Percentiles rank a stretch among this genome's conserved stretches.
Conservation (phyloP, 2,888 invertebrate species). For the Coenonympha arcania region DNA sequence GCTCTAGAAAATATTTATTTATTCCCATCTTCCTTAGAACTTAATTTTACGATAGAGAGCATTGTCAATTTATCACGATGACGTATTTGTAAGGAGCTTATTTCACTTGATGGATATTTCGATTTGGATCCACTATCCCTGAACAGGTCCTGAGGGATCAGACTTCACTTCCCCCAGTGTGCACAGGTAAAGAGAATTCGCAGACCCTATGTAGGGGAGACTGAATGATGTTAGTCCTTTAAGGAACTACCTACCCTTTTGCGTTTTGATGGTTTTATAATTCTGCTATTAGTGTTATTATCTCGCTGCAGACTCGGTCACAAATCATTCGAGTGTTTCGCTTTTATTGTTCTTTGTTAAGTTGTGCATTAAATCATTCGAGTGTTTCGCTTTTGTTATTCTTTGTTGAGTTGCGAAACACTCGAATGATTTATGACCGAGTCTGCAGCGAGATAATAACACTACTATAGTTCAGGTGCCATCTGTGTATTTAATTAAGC, state of each 20-base stretch:
- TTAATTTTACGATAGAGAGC: background rate
- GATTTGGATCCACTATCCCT: conserved; percentile 1
- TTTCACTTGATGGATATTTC: conserved; percentile 5
- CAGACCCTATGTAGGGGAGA: background rate
- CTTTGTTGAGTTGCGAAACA: no score
- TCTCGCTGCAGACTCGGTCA: no score
- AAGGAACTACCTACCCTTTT: no score
- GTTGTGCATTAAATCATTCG: no score
- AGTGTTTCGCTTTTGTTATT: no score
- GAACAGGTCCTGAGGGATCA: background rate
- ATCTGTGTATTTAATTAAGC: background rate
- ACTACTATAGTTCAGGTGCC: no score
- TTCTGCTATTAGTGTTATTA: background rate
- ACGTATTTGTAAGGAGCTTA: conserved; percentile 1
- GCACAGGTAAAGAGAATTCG: conserved; percentile 3
- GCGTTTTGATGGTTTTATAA: background rate
- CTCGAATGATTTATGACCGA: no score
- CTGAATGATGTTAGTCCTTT: background rate
- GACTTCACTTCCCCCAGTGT: background rate
- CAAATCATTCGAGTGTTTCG: no score
- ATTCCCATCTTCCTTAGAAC: background rate
- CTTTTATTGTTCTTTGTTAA: no score
- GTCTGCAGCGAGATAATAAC: no score
- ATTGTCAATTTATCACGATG: conserved; percentile 7
- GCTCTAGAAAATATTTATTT: no score